Conservation (phyloP, 2,888 invertebrate species). For the Nasonovia ribisnigri region DNA sequence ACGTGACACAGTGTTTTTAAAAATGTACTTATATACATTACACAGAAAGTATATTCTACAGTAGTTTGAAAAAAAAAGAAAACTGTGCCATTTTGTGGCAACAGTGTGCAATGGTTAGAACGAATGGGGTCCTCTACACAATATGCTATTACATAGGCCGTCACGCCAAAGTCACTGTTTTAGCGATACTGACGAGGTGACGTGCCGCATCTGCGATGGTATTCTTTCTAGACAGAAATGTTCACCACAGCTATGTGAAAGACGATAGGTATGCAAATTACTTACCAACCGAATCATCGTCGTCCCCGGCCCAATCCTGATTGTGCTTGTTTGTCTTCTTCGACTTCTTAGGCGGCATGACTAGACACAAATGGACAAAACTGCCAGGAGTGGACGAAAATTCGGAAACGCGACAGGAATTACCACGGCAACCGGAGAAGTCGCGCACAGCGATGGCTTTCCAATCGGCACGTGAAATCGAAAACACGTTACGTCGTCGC, state of each 20-base stretch:
- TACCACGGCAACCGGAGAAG: background rate
- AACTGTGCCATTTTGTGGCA: background rate
- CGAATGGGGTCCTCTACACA: background rate
- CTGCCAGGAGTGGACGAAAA: background rate
- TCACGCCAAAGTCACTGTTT: background rate
- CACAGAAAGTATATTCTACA: background rate
- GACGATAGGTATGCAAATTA: background rate
- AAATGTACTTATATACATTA: background rate
- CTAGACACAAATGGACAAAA: background rate
- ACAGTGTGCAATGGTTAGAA: background rate
- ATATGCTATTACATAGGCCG: background rate
- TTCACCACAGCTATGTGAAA: no score
- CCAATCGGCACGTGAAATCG: conserved; percentile 40
- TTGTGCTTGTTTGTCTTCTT: conserved; percentile 57
- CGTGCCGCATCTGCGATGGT: background rate
- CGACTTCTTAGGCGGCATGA: conserved; percentile 59
- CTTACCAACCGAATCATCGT: conserved; percentile 45
- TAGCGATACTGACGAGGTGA: background rate
- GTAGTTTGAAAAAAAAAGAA: background rate
- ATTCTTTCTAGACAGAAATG: background rate
- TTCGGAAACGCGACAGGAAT: background rate
- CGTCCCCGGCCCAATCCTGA: conserved; percentile 39
- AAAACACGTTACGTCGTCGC: conserved; percentile 41
- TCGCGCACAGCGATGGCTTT: background rate
- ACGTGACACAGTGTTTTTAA: background rate